Percentiles rank a stretch among this genome's conserved stretches.
Conservation (phyloP, 2,797 vertebrate genomes). For the Limnodromus scolopaceus region DNA sequence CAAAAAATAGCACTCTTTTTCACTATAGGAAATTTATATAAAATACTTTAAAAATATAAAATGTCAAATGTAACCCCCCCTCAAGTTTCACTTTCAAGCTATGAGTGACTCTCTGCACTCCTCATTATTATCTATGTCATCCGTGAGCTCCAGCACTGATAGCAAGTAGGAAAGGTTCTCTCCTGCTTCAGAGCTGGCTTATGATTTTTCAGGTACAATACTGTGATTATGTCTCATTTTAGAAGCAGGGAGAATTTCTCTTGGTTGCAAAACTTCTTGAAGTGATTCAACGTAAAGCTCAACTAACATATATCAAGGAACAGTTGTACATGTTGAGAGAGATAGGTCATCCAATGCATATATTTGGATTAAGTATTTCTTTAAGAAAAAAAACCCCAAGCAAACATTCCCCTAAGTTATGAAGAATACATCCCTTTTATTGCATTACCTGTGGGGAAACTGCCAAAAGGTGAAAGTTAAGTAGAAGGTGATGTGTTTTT, state of each 20-base stretch:
- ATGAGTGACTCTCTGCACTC: neutral
- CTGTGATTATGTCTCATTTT: neutral
- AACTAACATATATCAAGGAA: neutral
- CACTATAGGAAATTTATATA: neutral
- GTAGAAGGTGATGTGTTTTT: neutral
- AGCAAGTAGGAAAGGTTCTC: neutral
- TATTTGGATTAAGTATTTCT: neutral
- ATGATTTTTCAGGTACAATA: neutral
- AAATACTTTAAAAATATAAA: neutral
- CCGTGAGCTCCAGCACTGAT: neutral
- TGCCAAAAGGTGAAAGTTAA: neutral
- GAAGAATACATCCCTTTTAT: neutral
- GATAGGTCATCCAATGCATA: fast-evolving
- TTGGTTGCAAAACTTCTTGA: neutral
- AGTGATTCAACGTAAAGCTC: neutral
- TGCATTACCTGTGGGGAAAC: neutral
- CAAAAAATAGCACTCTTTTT: neutral
- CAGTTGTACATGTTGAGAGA: neutral
- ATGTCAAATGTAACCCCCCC: neutral
- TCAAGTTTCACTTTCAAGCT: neutral
- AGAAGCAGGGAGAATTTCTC: neutral
- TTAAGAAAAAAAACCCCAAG: neutral
- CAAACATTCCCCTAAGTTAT: neutral
- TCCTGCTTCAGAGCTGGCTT: neutral
- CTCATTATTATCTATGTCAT: neutral